Evolutionary conservation across 2,888 invertebrate genomes (phyloP).

Genomic region (Sepiola atlantica): DNA sequence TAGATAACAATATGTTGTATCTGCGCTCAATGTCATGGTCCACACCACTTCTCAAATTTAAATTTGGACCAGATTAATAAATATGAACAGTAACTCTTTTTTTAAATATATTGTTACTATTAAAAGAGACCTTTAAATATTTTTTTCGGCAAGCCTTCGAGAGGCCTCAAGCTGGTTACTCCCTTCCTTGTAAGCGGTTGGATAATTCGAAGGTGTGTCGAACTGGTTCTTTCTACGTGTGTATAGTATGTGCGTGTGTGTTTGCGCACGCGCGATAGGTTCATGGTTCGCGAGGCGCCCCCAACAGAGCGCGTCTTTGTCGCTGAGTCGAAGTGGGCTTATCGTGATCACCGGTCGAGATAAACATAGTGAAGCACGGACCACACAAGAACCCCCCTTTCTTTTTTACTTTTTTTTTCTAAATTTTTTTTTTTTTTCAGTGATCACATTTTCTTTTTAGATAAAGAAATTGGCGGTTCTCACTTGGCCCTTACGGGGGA

Average conservation of each 20-base stretch:
- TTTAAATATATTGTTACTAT: too few relatives aligned
- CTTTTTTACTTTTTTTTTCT: background rate
- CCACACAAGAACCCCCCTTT: background rate
- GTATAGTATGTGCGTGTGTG: background rate
- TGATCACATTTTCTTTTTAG: background rate
- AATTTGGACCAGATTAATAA: too few relatives aligned
- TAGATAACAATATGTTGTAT: too few relatives aligned
- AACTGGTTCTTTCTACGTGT: background rate
- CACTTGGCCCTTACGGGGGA: conserved; percentile 6
- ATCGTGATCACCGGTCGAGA: background rate
- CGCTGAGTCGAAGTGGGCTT: conserved; percentile 18
- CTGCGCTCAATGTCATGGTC: too few relatives aligned
- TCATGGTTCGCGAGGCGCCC: background rate
- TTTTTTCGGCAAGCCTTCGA: too few relatives aligned
- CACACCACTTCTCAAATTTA: too few relatives aligned
- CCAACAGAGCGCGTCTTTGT: conserved; percentile 32
- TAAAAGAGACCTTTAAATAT: too few relatives aligned
- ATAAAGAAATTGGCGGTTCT: conserved; percentile 12
- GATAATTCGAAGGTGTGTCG: too few relatives aligned
- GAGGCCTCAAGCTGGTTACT: too few relatives aligned
- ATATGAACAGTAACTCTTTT: too few relatives aligned
- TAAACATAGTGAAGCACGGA: background rate
- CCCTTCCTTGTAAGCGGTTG: too few relatives aligned
- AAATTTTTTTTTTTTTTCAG: background rate
- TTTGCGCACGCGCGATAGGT: background rate